These are phyloP conservation scores for Sphenopsis melanotis DNA, from an alignment of 2,797 vertebrate species.

Conservation along the genomic window DNA sequence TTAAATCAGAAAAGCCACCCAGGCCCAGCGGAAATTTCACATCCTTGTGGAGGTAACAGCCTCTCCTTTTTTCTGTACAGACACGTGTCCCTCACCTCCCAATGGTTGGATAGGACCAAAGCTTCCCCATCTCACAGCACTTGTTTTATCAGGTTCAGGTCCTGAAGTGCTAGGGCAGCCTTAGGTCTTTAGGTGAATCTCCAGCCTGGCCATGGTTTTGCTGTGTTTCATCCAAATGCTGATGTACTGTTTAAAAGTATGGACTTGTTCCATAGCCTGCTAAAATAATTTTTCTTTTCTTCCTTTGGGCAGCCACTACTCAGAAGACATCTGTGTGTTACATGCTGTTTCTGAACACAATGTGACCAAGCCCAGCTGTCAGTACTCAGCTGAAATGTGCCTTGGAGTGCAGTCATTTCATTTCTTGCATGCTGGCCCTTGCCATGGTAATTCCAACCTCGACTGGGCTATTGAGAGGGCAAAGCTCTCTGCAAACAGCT, in stretches of 20 bases:
- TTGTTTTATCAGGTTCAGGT: not conserved
- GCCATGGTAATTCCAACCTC: constrained; percentile 59
- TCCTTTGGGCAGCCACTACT: constrained; percentile 69
- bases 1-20: not conserved
- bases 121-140: not conserved
- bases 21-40: not conserved
- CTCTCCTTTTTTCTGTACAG: not conserved
- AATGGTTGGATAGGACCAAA: not conserved
- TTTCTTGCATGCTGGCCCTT: constrained; percentile 77
- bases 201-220: not conserved
- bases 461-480: constrained; percentile 83
- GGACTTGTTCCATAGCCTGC: not conserved
- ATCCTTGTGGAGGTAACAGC: not conserved
- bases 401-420: constrained; percentile 76
- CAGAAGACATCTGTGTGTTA: constrained; percentile 80
- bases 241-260: not conserved
- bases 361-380: constrained; percentile 80
- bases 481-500: constrained; percentile 76
- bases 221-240: fast-evolving
- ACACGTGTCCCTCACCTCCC: not conserved
- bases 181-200: not conserved
- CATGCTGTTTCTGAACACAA: constrained; percentile 58
- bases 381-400: constrained; percentile 81
- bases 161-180: not conserved
- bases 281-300: not conserved